Evolutionary conservation across 2,113 vertebrate genomes (phyloP), one percentile per base, ranked within the genome.

Genomic region (Engystomops pustulosus): DNA sequence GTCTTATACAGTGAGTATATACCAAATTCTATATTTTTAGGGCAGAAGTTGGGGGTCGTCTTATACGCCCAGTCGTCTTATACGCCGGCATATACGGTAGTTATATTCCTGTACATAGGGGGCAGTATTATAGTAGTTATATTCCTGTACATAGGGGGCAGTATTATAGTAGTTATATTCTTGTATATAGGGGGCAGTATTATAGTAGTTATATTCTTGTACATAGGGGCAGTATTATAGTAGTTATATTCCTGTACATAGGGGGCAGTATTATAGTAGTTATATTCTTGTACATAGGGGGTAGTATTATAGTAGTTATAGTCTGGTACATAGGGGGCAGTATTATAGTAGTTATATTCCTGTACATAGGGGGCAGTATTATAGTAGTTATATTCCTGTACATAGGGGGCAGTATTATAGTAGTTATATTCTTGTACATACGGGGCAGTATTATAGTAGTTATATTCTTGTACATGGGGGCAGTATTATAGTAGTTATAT

Each of bases 141-240:
- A 60, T 60, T 60, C 55, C 27, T 60, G 55, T 60, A 60, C n/a
- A 27, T 60, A 60, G 53, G n/a, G n/a, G 11, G 53, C n/a, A 58
- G 53, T 58, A 58, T 58, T 58, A 10, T 58, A 58, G 53, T 25
- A 58, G 53, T 58, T 58, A 58, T 58, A 58, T 58, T 58, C 53
- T 58, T 58, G 51, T 53, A 53, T 7, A 53, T n/a, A 53, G 51
- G n/a, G 18, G n/a, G 51, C 20, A 53, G 20, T 53, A 58, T 58
- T 23, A 58, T 58, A 60, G 55, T 60, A 60, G 23, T 60, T 60
- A 60, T 27, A 60, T 60, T 60, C 55, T 27, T 60, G 23, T 60
- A 60, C 9, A 27, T 27, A 60, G 55, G 20, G 27, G n/a, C n/a
- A 27, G 55, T 60, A 60, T 25, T 60, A 27, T 60, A 58, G 20